phyloP scores from a whole-genome alignment of 2,888 invertebrate species.

The Drosophila percnosoma region DNA sequence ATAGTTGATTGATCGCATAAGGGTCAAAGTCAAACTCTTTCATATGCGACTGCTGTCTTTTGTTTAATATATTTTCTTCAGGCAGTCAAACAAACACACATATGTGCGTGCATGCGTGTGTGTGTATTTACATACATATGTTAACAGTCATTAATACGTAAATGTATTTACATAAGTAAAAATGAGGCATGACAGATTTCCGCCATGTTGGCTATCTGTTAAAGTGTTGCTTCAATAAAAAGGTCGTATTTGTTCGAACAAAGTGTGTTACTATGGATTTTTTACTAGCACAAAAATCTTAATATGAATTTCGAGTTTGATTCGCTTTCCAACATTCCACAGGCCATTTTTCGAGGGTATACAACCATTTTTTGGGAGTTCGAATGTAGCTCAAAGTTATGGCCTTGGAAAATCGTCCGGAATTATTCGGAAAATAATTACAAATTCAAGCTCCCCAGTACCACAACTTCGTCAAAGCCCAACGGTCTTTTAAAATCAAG shows the following conservation, averaged over 20 bases:
- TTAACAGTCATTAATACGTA: background rate
- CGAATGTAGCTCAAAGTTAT: background rate
- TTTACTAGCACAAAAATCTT: background rate
- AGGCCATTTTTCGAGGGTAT: too few species aligned
- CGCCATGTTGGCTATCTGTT: slow-evolving; percentile 7
- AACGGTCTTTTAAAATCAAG: too few species aligned
- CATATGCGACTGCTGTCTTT: slow-evolving; percentile 41
- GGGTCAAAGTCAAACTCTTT: slow-evolving; percentile 47
- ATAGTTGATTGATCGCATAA: slow-evolving; percentile 1
- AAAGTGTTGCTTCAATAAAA: background rate
- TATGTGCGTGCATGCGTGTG: background rate
- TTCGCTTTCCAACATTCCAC: too few species aligned
- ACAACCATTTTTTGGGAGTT: too few species aligned
- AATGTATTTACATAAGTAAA: background rate
- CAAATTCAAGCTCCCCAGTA: too few species aligned
- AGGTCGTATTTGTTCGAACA: background rate
- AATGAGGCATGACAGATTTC: background rate
- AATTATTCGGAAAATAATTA: too few species aligned
- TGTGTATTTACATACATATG: background rate
- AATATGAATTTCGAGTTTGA: too few species aligned
- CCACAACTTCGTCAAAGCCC: too few species aligned
- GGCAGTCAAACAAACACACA: slow-evolving; percentile 14
- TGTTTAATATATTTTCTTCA: slow-evolving; percentile 49
- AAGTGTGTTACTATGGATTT: background rate
- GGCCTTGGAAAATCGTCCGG: too few species aligned